Percentiles rank a stretch among this genome's conserved stretches.
phyloP scores from a whole-genome alignment of 2,797 vertebrate species.

The Sebastes goodei region DNA sequence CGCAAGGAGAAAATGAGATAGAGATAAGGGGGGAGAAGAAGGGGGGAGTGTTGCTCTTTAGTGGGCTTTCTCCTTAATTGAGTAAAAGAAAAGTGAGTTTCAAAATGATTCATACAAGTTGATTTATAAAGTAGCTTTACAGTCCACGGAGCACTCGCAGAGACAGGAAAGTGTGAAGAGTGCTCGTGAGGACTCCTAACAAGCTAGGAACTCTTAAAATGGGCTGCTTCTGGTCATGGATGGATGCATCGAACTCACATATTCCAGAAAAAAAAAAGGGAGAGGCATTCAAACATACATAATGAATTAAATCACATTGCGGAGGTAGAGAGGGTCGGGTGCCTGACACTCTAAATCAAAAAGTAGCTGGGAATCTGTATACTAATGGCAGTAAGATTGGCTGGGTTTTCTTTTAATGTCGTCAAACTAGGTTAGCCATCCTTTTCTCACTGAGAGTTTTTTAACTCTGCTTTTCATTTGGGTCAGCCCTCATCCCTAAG shows the following conservation, averaged over 20 bases:
- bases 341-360: conserved; percentile 53
- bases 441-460: conserved; percentile 34
- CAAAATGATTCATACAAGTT: conserved; percentile 76
- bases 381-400: conserved; percentile 45
- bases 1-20: conserved; percentile 14
- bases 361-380: conserved; percentile 54
- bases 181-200: conserved; percentile 81
- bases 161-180: conserved; percentile 74
- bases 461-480: conserved; percentile 59
- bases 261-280: conserved; percentile 55
- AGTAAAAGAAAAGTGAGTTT: conserved; percentile 79
- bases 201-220: conserved; percentile 75
- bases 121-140: conserved; percentile 81
- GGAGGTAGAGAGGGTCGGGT: conserved; percentile 39
- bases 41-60: conserved; percentile 46
- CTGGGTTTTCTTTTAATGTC: conserved; percentile 59
- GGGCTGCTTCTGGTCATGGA: conserved; percentile 72
- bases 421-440: conserved; percentile 62
- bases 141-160: conserved; percentile 70
- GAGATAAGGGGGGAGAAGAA: background rate
- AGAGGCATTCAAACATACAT: conserved; percentile 78
- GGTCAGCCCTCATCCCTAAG: conserved; percentile 63
- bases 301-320: conserved; percentile 73
- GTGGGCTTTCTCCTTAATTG: conserved; percentile 77
- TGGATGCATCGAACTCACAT: conserved; percentile 68